Conservation (phyloP, 2,113 vertebrate species). For the Hypanus sabinus region DNA sequence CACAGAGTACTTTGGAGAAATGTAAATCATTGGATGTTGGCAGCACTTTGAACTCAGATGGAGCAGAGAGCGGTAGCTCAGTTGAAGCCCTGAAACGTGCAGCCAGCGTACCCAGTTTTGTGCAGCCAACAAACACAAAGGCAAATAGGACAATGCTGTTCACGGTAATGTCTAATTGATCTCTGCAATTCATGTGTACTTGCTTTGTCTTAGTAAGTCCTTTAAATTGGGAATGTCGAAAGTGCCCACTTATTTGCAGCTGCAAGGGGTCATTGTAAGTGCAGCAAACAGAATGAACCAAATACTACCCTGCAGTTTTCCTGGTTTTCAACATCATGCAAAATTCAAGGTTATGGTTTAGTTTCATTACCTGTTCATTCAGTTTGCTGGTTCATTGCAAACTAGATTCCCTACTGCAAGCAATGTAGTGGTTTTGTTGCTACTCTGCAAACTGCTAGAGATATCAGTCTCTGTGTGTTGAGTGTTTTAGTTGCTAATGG, state of each 20-base stretch:
- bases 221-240: not conserved
- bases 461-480: not conserved
- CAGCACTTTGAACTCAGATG: constrained; percentile 63
- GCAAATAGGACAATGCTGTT: constrained; percentile 97
- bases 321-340: not conserved
- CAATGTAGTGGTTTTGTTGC: not conserved
- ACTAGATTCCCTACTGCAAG: not conserved
- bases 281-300: not conserved
- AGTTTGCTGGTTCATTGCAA: not conserved
- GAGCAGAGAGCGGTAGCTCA: constrained; percentile 72
- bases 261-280: not conserved
- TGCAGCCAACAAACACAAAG: constrained; percentile 84
- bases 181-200: not conserved
- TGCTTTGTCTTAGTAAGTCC: not conserved
- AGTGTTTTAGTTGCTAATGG: not conserved
- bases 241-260: not conserved
- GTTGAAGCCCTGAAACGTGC: constrained; percentile 67
- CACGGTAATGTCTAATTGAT: constrained; percentile 61
- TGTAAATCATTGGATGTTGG: constrained; percentile 56
- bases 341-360: not conserved
- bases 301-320: not conserved
- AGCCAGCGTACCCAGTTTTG: constrained; percentile 56
- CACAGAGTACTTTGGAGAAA: not conserved
- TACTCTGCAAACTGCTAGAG: not conserved
- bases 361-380: not conserved